A percentile compares a stretch with the other conserved stretches of the same genome.
phyloP scores from a whole-genome alignment of 2,888 invertebrate genomes.

The Tachystola acroxantha region DNA sequence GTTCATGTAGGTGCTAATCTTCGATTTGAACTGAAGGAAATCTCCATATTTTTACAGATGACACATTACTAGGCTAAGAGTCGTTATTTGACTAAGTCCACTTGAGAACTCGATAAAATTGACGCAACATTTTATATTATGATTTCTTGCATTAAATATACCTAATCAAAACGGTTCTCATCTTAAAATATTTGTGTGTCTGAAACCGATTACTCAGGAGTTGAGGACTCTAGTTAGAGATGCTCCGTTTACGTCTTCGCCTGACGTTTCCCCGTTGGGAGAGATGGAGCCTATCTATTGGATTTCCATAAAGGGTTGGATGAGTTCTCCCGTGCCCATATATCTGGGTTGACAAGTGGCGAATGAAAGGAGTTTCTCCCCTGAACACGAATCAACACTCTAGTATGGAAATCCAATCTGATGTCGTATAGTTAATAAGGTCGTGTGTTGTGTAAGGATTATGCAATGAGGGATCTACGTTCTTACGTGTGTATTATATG shows the following conservation, averaged over 20 bases:
- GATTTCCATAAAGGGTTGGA: constrained; percentile 43
- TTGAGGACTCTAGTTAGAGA: not conserved
- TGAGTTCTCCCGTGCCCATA: constrained; percentile 19
- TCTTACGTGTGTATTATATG: not conserved
- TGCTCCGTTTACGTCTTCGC: constrained; percentile 15
- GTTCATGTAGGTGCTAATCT: too few relatives aligned
- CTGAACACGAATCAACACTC: constrained; percentile 9
- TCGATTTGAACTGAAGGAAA: too few relatives aligned
- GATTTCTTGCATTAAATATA: too few relatives aligned
- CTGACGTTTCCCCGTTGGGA: constrained; percentile 21
- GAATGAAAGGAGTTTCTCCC: constrained; percentile 5
- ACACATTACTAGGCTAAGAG: too few relatives aligned
- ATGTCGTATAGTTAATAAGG: not conserved
- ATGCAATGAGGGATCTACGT: not conserved
- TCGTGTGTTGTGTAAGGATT: not conserved
- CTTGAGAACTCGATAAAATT: too few relatives aligned
- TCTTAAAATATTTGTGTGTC: too few relatives aligned
- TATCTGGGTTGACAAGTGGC: constrained; percentile 25
- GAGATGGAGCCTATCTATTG: constrained; percentile 32
- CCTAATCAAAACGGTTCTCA: too few relatives aligned
- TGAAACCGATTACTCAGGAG: too few relatives aligned
- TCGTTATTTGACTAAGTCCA: too few relatives aligned
- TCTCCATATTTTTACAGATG: too few relatives aligned
- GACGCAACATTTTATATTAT: too few relatives aligned
- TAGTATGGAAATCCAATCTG: constrained; percentile 1